A percentile compares a stretch with the other conserved stretches of the same genome.
These are phyloP conservation scores for Lepidurus couesii DNA, from an alignment of 1,140 invertebrate genomes.

Conservation along the genomic window DNA sequence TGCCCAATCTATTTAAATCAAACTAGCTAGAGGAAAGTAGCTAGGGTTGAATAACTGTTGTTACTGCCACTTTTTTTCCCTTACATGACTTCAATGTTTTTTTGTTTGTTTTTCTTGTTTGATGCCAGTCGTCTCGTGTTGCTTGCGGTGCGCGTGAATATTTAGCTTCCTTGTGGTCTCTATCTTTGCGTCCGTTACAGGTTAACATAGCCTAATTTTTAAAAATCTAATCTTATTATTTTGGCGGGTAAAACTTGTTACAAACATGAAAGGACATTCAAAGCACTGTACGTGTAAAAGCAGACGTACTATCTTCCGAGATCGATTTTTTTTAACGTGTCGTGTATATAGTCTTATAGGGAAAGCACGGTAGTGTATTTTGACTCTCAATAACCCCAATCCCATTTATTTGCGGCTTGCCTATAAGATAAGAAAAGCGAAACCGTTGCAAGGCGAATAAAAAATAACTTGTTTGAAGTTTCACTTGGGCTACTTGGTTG, in stretches of 20 bases:
- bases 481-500: neutral
- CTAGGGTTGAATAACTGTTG: neutral
- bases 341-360: neutral
- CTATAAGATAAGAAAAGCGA: neutral
- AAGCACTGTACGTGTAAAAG: no score
- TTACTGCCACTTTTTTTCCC: neutral
- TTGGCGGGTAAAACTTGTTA: no score
- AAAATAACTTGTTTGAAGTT: neutral
- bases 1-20: neutral
- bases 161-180: neutral
- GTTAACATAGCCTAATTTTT: no score
- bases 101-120: neutral
- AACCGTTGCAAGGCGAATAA: neutral
- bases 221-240: no score
- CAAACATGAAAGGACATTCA: no score
- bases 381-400: neutral
- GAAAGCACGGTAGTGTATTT: neutral
- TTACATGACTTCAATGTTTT: neutral
- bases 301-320: neutral
- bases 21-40: neutral
- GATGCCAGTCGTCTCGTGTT: neutral
- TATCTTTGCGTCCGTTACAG: neutral
- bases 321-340: neutral
- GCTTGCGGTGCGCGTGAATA: conserved; percentile 16
- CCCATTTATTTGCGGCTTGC: conserved; percentile 10